Evolutionary conservation across 2,888 invertebrate genomes (phyloP).

Genomic region (Leptopterna dolabrata): DNA sequence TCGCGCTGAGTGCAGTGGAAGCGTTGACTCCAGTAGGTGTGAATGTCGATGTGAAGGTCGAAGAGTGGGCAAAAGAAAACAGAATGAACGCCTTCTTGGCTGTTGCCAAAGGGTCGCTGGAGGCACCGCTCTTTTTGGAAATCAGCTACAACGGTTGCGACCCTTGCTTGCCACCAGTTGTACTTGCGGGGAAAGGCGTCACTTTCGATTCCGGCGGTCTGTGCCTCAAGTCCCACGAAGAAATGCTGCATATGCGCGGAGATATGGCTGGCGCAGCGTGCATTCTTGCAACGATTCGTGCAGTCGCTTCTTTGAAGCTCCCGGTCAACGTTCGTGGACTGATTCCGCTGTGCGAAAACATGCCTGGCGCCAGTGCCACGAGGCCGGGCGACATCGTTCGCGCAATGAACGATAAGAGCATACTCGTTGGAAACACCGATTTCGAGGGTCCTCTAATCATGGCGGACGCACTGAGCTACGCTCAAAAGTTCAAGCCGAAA

Average conservation of each 20-base stretch:
- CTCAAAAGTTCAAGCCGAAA: slow-evolving; percentile 78
- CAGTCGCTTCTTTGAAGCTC: slow-evolving; percentile 76
- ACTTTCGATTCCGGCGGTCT: slow-evolving; percentile 81
- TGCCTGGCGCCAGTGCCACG: slow-evolving; percentile 82
- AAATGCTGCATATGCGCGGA: slow-evolving; percentile 79
- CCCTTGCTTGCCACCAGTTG: slow-evolving; percentile 74
- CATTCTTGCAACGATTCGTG: slow-evolving; percentile 80
- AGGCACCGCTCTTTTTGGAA: slow-evolving; percentile 85
- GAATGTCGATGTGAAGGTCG: slow-evolving; percentile 75
- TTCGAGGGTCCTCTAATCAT: slow-evolving; percentile 82
- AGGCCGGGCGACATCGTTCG: slow-evolving; percentile 82
- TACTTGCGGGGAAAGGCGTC: slow-evolving; percentile 78
- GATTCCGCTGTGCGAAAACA: slow-evolving; percentile 83
- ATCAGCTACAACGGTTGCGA: slow-evolving; percentile 77
- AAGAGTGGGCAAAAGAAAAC: slow-evolving; percentile 81
- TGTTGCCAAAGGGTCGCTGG: slow-evolving; percentile 80
- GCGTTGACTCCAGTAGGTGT: slow-evolving; percentile 70
- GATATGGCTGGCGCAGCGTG: slow-evolving; percentile 90
- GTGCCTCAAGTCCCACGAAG: slow-evolving; percentile 74
- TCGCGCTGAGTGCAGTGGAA: slow-evolving; percentile 77
- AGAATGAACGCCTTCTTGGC: slow-evolving; percentile 85
- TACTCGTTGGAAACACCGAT: slow-evolving; percentile 80
- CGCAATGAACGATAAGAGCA: slow-evolving; percentile 80
- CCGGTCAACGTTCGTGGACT: slow-evolving; percentile 81
- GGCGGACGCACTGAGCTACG: slow-evolving; percentile 84